A percentile compares a stretch with the other conserved stretches of the same genome.
Evolutionary conservation across 2,113 vertebrate species (phyloP).

Genomic region (Mastomys natalensis): DNA sequence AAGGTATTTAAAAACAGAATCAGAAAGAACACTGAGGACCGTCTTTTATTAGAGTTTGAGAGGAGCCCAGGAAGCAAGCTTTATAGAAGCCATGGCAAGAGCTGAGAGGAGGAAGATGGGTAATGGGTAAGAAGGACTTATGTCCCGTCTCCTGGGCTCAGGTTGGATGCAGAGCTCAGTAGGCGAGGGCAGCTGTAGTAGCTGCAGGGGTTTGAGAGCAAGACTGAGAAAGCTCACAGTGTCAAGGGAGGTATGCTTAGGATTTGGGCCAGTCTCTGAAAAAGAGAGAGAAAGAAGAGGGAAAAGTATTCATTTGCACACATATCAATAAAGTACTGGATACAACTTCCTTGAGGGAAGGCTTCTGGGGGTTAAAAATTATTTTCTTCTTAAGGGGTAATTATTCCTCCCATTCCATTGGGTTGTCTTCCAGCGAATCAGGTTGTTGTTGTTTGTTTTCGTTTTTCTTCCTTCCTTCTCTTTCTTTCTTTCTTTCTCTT

Average conservation of each 20-base stretch:
- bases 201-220: background rate
- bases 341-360: background rate
- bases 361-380: background rate
- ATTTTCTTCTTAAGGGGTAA: background rate
- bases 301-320: background rate
- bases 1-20: background rate
- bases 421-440: background rate
- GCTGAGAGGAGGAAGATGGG: background rate
- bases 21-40: background rate
- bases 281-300: background rate
- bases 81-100: background rate
- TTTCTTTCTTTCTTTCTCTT: too few species aligned
- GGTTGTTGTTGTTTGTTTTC: background rate
- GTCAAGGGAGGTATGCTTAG: background rate
- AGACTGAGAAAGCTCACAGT: background rate
- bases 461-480: background rate
- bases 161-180: background rate
- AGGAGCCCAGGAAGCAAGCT: background rate
- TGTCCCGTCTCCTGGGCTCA: background rate
- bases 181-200: background rate
- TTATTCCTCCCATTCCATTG: background rate
- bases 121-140: background rate
- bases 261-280: background rate
- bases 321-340: background rate
- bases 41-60: background rate